Percentiles rank a stretch among this genome's conserved stretches.
Evolutionary conservation across 2,113 vertebrate genomes (phyloP).

Genomic region (Gulo gulo): DNA sequence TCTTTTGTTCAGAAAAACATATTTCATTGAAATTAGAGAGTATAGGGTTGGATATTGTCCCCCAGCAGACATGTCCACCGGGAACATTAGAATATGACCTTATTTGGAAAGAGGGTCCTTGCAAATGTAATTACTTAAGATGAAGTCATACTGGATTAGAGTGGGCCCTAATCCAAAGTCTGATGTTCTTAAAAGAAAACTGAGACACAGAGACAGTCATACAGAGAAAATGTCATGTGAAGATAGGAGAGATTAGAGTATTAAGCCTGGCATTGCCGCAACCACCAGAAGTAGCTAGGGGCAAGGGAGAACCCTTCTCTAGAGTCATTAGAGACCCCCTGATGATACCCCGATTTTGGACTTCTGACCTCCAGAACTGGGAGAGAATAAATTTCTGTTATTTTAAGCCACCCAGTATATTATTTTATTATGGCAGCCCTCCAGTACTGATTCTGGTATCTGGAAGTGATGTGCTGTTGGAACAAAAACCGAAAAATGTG

Average conservation of each 20-base stretch:
- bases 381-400: neutral
- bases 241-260: accelerated
- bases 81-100: neutral
- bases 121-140: neutral
- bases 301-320: neutral
- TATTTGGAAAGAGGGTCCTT: constrained; percentile 6
- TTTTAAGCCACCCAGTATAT: neutral
- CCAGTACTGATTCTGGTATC: neutral
- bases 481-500: neutral
- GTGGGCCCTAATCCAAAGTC: neutral
- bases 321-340: neutral
- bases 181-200: neutral
- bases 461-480: neutral
- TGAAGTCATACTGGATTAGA: neutral
- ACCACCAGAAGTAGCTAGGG: neutral
- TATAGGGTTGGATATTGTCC: neutral
- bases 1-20: constrained; percentile 1
- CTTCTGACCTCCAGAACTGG: neutral
- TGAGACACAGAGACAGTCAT: neutral
- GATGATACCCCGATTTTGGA: neutral
- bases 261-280: neutral
- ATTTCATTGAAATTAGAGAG: neutral
- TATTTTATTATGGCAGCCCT: neutral
- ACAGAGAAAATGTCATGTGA: neutral
- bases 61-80: neutral